Conservation (phyloP, 1,140 invertebrate species). For the Drosophila funebris region DNA sequence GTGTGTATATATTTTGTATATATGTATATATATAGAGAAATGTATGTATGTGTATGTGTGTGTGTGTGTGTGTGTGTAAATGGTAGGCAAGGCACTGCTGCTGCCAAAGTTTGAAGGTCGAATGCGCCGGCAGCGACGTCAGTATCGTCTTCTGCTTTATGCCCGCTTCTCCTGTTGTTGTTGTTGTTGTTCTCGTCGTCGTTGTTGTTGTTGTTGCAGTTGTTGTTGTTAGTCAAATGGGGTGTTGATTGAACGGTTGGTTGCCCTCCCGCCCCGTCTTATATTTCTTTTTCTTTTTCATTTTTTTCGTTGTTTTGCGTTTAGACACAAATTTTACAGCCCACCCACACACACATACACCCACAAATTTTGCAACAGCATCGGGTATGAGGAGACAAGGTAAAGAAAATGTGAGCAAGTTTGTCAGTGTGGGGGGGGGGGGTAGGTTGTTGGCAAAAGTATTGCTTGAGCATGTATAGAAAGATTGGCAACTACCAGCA, state of each 20-base stretch:
- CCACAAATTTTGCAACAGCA: no score
- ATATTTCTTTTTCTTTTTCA: constrained; percentile 17
- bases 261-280: constrained; percentile 3
- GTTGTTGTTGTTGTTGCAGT: constrained; percentile 14
- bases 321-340: constrained; percentile 78
- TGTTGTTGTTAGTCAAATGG: constrained; percentile 75
- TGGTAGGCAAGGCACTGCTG: neutral
- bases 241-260: constrained; percentile 80
- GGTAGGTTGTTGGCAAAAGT: constrained; percentile 74
- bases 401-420: constrained; percentile 1
- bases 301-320: constrained; percentile 55
- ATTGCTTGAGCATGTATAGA: constrained; percentile 63
- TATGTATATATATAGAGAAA: constrained; percentile 17
- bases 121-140: constrained; percentile 24
- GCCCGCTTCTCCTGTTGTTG: neutral
- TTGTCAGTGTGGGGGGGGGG: neutral
- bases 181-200: constrained; percentile 7
- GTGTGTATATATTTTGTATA: no score
- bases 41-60: neutral
- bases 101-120: constrained; percentile 44
- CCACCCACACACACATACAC: constrained; percentile 44
- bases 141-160: constrained; percentile 11
- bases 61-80: constrained; percentile 10
- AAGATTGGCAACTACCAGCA: constrained; percentile 60
- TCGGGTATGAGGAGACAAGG: neutral